These are phyloP conservation scores for Tetrao urogallus DNA, from an alignment of 2,113 vertebrate genomes.

Conservation along the genomic window DNA sequence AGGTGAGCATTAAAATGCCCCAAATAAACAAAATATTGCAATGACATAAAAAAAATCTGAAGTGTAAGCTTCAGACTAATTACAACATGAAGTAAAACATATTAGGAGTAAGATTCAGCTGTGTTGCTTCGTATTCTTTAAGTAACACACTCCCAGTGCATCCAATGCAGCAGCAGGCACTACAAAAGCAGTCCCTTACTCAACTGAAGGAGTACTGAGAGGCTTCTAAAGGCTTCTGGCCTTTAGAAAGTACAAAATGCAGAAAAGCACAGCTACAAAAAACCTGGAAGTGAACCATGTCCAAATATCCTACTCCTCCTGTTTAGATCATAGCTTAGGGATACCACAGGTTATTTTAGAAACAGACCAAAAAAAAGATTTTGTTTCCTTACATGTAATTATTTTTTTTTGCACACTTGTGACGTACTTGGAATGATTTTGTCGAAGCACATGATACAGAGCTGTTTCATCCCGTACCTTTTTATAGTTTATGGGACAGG, in stretches of 20 bases:
- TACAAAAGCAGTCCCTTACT: background rate
- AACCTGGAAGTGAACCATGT: background rate
- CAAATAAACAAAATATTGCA: background rate
- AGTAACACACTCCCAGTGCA: background rate
- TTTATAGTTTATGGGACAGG: background rate
- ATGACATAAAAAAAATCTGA: background rate
- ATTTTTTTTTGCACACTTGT: background rate
- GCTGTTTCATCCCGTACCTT: background rate
- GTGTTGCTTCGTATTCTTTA: background rate
- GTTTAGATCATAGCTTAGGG: background rate
- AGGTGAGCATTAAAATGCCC: background rate
- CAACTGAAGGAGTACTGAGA: background rate
- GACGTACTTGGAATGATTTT: background rate
- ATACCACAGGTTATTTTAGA: background rate
- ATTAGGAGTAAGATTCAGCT: background rate
- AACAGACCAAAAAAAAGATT: background rate
- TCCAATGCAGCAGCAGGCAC: background rate
- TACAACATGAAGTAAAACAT: background rate
- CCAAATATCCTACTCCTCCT: background rate
- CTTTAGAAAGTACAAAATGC: background rate
- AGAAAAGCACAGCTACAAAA: background rate
- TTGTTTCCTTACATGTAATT: background rate
- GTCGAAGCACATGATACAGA: background rate
- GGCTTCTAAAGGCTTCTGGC: background rate
- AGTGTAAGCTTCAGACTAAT: background rate